Evolutionary conservation across 2,888 invertebrate species (phyloP), one percentile per base, ranked within the genome.

Genomic region (Nomada fabriciana): DNA sequence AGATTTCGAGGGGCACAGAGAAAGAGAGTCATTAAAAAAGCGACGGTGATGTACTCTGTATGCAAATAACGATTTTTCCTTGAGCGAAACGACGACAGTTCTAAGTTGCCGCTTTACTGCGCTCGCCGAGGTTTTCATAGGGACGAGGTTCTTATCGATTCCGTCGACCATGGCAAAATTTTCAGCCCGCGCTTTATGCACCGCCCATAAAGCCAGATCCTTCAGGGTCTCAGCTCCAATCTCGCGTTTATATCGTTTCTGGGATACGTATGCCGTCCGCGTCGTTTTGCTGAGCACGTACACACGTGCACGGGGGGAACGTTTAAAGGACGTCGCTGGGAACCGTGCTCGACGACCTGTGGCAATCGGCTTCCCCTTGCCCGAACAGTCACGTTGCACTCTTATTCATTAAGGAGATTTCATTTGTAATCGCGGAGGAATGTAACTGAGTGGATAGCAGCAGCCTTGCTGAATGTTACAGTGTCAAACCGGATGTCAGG

Each of bases 11-110:
- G 15, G 15, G 4, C 13, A 20, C 13, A 5, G 47, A 43, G 61
- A 13, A n/a, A 36, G 13, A 29, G 2, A 10, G 47, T 47, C 23
- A 36, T 53, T 68, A 4, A 43, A 52, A 71, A 63, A 7, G 1
- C n/a, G 13, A 36, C 60, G 15, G 9, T 42, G 23, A 25, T 60
- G 53, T 13, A n/a, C 15, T 11, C 23, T 61, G 55, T 71, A 67
- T 67, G 71, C 65, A 72, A 78, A 71, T 57, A 67, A 60, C 60
- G 71, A 67, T 47, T 63, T 13, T 55, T 55, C 52, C 79, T 63
- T 76, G 59, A 36, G 50, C 13, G 43, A 36, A 20, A 52, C 53
- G 73, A 61, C 52, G 36, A 5, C 67, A 42, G 57, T 7, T n/a
- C 61, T 68, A 25, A 68, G 67, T 74, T 60, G 36, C 53, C 47